These are phyloP conservation scores for Axea sp. DNA, from an alignment of 2,888 invertebrate genomes.

Conservation along the genomic window DNA sequence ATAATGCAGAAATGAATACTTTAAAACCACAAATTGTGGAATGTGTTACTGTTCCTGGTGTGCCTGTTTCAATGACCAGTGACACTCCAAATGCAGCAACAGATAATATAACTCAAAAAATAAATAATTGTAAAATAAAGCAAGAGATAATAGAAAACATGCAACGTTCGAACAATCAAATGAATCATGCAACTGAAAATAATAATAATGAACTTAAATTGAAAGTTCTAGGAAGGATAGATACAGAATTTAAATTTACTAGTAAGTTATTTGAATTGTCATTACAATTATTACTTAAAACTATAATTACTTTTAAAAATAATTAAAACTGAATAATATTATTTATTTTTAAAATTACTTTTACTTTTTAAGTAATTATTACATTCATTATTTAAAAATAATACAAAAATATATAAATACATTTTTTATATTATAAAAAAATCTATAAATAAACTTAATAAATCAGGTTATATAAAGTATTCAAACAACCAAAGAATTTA, in stretches of 20 bases:
- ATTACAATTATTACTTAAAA: too few relatives aligned
- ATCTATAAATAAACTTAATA: too few relatives aligned
- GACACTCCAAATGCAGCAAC: conserved; percentile 14
- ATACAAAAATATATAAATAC: too few relatives aligned
- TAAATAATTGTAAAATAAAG: conserved; percentile 28
- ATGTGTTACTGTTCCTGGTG: conserved; percentile 28
- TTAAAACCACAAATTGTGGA: too few relatives aligned
- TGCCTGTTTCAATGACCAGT: conserved; percentile 27
- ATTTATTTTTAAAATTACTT: too few relatives aligned
- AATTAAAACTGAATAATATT: too few relatives aligned
- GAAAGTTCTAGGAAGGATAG: conserved; percentile 83
- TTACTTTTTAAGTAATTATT: too few relatives aligned
- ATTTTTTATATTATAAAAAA: too few relatives aligned
- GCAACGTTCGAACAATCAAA: background rate
- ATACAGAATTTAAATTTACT: conserved; percentile 84
- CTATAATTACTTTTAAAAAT: too few relatives aligned
- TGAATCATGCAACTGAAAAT: conserved; percentile 49
- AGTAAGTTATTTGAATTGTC: conserved; percentile 80
- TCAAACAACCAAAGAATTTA: too few relatives aligned
- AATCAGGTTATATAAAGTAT: too few relatives aligned
- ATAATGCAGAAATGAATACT: conserved; percentile 31
- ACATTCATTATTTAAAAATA: too few relatives aligned
- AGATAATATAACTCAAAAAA: conserved; percentile 18
- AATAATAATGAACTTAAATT: conserved; percentile 77
- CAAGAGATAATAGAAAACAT: conserved; percentile 42